Conservation (phyloP, 1,140 invertebrate species). For the Antheraea mylitta region DNA sequence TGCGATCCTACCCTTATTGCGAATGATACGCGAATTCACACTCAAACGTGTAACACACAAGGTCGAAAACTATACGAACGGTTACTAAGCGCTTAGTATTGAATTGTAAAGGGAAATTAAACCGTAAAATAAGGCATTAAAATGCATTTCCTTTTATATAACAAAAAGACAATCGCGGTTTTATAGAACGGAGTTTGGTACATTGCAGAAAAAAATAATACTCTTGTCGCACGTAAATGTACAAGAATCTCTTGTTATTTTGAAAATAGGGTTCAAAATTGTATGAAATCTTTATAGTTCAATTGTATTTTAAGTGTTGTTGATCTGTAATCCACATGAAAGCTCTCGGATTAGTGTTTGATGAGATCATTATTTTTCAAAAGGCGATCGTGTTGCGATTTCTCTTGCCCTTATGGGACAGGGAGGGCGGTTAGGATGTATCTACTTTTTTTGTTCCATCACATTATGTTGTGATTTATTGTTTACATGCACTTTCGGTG, state of each 20-base stretch:
- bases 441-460: conserved; percentile 44
- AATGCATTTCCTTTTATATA: background rate
- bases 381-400: conserved; percentile 73
- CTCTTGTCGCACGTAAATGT: background rate
- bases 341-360: conserved; percentile 77
- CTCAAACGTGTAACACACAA: background rate
- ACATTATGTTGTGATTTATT: conserved; percentile 59
- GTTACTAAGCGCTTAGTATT: background rate
- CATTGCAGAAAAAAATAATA: background rate
- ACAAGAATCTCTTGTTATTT: conserved; percentile 12
- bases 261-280: conserved; percentile 38
- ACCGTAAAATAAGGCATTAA: background rate
- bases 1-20: conserved; percentile 39
- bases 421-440: conserved; percentile 24
- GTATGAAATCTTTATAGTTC: conserved; percentile 3
- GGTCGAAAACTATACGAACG: background rate
- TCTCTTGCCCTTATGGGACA: conserved; percentile 44
- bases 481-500: conserved; percentile 42
- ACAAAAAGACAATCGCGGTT: conserved; percentile 33
- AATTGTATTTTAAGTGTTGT: conserved; percentile 17
- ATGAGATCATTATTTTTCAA: conserved; percentile 77
- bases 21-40: background rate
- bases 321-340: conserved; percentile 72
- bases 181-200: conserved; percentile 25
- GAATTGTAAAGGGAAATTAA: background rate